phyloP scores from a whole-genome alignment of 1,140 invertebrate genomes.

The Rhysida immarginata region DNA sequence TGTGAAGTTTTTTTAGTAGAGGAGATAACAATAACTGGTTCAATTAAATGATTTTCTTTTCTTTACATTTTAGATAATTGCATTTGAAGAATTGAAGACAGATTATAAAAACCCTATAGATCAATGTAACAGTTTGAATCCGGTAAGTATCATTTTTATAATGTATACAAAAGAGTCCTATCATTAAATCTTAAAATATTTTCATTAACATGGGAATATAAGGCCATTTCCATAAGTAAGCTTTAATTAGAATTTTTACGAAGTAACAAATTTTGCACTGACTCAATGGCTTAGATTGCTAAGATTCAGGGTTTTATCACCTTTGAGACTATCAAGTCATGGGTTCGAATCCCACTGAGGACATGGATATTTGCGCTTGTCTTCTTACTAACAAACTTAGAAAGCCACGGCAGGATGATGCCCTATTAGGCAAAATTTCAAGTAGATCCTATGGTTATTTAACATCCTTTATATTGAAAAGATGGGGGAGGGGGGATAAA shows the following conservation, averaged over 20 bases:
- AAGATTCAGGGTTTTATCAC: background rate
- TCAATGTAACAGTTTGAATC: conserved; percentile 95
- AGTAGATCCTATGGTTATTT: too few relatives aligned
- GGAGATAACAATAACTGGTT: background rate
- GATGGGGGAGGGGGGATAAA: too few relatives aligned
- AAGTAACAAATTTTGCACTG: background rate
- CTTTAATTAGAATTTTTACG: background rate
- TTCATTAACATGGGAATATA: background rate
- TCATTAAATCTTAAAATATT: conserved; percentile 1
- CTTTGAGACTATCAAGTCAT: background rate
- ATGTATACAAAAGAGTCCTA: background rate
- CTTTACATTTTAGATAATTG: conserved; percentile 55
- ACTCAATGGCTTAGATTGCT: background rate
- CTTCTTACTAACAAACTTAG: too few relatives aligned
- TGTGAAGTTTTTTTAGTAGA: background rate
- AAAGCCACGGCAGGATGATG: too few relatives aligned
- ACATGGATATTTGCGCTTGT: too few relatives aligned
- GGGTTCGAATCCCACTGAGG: too few relatives aligned
- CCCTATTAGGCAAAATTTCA: too few relatives aligned
- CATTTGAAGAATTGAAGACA: conserved; percentile 98
- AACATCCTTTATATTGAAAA: too few relatives aligned
- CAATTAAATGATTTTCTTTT: background rate
- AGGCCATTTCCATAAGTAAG: background rate
- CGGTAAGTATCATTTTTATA: conserved; percentile 46
- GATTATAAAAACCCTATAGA: conserved; percentile 99